These are phyloP conservation scores for Cyphomyrus discorhynchus DNA, from an alignment of 2,113 vertebrate genomes.

Conservation along the genomic window DNA sequence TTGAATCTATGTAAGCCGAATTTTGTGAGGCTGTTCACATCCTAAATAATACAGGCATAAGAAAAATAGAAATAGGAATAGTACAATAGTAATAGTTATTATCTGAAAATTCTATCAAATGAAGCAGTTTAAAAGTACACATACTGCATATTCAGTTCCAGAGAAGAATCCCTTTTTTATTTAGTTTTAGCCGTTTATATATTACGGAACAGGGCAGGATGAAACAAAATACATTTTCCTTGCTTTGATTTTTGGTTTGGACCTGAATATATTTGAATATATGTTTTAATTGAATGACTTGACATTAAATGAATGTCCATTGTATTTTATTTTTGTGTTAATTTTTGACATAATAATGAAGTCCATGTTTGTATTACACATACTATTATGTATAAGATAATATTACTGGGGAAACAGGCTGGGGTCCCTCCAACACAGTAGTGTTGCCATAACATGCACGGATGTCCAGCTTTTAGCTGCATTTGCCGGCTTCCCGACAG, in stretches of 20 bases:
- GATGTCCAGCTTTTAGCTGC: constrained; percentile 25
- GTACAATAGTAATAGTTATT: not conserved
- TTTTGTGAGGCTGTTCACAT: not conserved
- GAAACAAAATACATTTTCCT: not conserved
- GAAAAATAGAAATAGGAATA: not conserved
- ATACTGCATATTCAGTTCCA: not conserved
- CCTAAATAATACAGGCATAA: not conserved
- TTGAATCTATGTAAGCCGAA: not conserved
- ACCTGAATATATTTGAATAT: constrained; percentile 15
- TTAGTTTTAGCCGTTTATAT: not conserved
- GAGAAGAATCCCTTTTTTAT: not conserved
- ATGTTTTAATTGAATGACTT: constrained; percentile 1
- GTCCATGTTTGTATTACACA: not conserved
- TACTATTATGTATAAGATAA: not conserved
- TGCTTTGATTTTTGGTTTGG: not conserved
- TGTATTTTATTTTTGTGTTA: not conserved
- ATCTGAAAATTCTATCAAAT: not conserved
- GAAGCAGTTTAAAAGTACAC: not conserved
- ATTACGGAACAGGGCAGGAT: not conserved
- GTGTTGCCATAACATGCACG: constrained; percentile 30
- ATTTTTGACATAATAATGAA: not conserved
- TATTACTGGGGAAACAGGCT: not conserved
- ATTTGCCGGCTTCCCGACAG: constrained; percentile 26
- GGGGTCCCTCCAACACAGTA: constrained; percentile 27
- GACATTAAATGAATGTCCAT: not conserved